phyloP scores from a whole-genome alignment of 2,113 vertebrate species.

The Callorhinus ursinus region DNA sequence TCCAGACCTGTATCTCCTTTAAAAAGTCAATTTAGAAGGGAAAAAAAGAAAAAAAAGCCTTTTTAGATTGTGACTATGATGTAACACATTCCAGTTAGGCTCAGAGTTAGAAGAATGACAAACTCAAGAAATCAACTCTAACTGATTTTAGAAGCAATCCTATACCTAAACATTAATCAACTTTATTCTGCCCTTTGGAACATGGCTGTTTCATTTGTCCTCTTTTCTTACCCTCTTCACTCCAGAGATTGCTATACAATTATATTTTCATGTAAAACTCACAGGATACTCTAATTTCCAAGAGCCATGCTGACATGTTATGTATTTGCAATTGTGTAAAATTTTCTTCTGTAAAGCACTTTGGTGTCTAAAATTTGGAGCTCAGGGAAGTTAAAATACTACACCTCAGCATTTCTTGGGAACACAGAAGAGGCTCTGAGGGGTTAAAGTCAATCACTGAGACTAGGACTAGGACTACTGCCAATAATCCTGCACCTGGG shows the following conservation, averaged over 20 bases:
- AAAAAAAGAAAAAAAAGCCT: not conserved
- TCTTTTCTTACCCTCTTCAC: not conserved
- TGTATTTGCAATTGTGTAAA: slow-evolving; percentile 50
- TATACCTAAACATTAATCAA: not conserved
- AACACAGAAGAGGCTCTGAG: slow-evolving; percentile 62
- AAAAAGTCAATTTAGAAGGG: not conserved
- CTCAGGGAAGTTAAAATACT: slow-evolving; percentile 66
- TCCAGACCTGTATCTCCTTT: slow-evolving; percentile 26
- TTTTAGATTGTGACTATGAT: slow-evolving; percentile 18
- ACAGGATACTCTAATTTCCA: slow-evolving; percentile 13
- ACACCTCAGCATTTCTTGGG: slow-evolving; percentile 59
- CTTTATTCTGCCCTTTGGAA: slow-evolving; percentile 14
- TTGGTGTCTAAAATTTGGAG: slow-evolving; percentile 61
- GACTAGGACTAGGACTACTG: slow-evolving; percentile 53
- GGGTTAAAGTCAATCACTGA: slow-evolving; percentile 79
- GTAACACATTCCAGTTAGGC: slow-evolving; percentile 7
- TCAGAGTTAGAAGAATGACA: slow-evolving; percentile 33
- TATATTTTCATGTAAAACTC: slow-evolving; percentile 31
- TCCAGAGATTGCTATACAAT: slow-evolving; percentile 36
- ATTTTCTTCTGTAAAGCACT: slow-evolving; percentile 61
- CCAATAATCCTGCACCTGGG: slow-evolving; percentile 79
- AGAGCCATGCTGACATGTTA: slow-evolving; percentile 38
- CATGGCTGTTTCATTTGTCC: not conserved
- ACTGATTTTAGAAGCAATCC: slow-evolving; percentile 18
- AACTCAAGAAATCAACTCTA: slow-evolving; percentile 18